These are phyloP conservation scores for Sminthurinus signatus DNA, from an alignment of 1,140 invertebrate genomes.

Conservation along the genomic window DNA sequence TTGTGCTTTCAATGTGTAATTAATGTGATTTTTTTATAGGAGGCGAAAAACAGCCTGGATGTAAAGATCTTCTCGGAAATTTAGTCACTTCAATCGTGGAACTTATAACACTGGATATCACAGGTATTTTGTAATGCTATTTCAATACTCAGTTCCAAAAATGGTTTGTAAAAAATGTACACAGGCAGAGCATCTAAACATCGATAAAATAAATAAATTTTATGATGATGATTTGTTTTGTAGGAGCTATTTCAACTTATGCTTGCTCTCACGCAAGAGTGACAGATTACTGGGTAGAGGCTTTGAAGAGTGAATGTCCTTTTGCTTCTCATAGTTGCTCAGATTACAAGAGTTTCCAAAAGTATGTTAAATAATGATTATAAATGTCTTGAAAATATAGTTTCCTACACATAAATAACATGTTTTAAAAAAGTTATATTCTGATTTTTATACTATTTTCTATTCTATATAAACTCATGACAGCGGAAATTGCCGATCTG, in stretches of 20 bases:
- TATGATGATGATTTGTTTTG: no score
- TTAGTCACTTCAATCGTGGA: constrained; percentile 49
- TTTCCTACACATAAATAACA: no score
- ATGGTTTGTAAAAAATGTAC: no score
- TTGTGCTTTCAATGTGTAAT: no score
- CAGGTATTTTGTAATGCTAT: neutral
- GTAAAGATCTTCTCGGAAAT: constrained; percentile 44
- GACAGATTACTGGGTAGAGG: constrained; percentile 16
- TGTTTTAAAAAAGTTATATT: no score
- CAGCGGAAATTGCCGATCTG: constrained; percentile 18
- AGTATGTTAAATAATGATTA: constrained; percentile 12
- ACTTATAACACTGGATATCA: constrained; percentile 10
- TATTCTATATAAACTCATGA: neutral
- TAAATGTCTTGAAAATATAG: no score
- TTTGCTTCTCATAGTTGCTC: constrained; percentile 19
- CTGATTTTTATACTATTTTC: no score
- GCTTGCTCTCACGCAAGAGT: constrained; percentile 26
- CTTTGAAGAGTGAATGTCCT: constrained; percentile 10
- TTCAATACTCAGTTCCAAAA: no score
- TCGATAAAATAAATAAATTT: no score
- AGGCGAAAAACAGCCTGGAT: constrained; percentile 8
- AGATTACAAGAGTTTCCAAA: constrained; percentile 8
- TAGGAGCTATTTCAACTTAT: constrained; percentile 12
- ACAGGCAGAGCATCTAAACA: no score
- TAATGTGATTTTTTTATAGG: no score